A percentile compares a stretch with the other conserved stretches of the same genome.
Conservation (phyloP, 2,888 invertebrate species). For the Nipponacmea schrenckii region DNA sequence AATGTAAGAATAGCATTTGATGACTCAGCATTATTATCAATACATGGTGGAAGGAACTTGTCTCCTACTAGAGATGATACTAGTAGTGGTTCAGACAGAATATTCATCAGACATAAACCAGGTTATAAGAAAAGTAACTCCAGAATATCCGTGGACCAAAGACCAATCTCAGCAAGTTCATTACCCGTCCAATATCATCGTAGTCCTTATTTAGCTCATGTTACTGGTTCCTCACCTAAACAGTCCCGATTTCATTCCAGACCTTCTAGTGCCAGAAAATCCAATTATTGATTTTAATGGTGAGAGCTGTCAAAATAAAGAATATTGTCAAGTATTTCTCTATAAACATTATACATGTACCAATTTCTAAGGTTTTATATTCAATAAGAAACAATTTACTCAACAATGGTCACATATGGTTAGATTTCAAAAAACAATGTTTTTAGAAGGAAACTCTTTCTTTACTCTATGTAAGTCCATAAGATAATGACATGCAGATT, state of each 20-base stretch:
- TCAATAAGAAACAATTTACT: too few species aligned
- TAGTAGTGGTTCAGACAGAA: slow-evolving; percentile 36
- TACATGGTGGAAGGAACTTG: not conserved
- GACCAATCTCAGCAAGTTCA: slow-evolving; percentile 60
- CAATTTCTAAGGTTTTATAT: too few species aligned
- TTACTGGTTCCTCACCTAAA: slow-evolving; percentile 46
- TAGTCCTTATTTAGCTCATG: slow-evolving; percentile 53
- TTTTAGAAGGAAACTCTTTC: too few species aligned
- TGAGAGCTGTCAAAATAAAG: too few species aligned
- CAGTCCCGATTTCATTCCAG: slow-evolving; percentile 43
- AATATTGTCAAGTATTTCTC: too few species aligned
- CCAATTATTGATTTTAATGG: slow-evolving; percentile 20
- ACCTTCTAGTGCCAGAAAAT: slow-evolving; percentile 33
- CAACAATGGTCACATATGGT: too few species aligned
- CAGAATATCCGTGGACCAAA: slow-evolving; percentile 52
- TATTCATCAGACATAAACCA: slow-evolving; percentile 43
- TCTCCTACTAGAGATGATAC: slow-evolving; percentile 17
- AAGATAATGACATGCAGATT: too few species aligned
- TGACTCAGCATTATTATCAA: not conserved
- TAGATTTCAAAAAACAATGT: too few species aligned
- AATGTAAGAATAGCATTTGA: not conserved
- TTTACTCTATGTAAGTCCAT: too few species aligned
- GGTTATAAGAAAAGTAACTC: slow-evolving; percentile 41
- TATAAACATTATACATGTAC: too few species aligned
- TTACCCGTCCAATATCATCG: slow-evolving; percentile 42